These are phyloP conservation scores for Agelas oroides DNA, from an alignment of 37 sponge, comb jelly and placozoan genomes.

Conservation along the genomic window DNA sequence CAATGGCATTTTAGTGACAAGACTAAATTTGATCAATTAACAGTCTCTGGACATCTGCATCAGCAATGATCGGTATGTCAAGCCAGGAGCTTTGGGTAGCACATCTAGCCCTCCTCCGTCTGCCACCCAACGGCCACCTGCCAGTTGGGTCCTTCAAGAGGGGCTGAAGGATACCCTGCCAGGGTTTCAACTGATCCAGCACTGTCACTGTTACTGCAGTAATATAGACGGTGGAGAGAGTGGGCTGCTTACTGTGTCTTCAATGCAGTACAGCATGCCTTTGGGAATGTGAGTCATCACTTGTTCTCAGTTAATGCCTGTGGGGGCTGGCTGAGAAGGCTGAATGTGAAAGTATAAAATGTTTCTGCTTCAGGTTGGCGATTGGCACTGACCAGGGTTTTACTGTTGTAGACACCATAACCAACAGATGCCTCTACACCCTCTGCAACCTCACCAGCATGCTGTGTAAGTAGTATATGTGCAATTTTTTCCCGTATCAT, in stretches of 20 bases:
- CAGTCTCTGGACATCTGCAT: slow-evolving; percentile 35
- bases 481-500: too few relatives aligned
- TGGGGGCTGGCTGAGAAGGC: too few relatives aligned
- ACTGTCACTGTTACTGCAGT: slow-evolving; percentile 30
- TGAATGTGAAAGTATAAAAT: too few relatives aligned
- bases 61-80: slow-evolving; percentile 18
- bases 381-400: slow-evolving; percentile 54
- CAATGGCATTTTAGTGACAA: too few relatives aligned
- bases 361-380: slow-evolving; percentile 26
- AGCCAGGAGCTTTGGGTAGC: neutral
- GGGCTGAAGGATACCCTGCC: neutral
- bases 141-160: slow-evolving; percentile 6
- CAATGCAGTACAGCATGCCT: slow-evolving; percentile 36
- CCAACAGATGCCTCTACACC: slow-evolving; percentile 37
- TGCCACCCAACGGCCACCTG: too few relatives aligned
- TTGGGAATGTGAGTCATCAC: slow-evolving; percentile 45
- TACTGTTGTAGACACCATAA: slow-evolving; percentile 25
- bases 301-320: too few relatives aligned
- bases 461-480: slow-evolving; percentile 45
- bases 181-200: slow-evolving; percentile 50
- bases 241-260: neutral
- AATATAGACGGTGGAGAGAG: neutral
- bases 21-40: too few relatives aligned
- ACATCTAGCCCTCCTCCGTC: too few relatives aligned
- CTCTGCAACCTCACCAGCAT: slow-evolving; percentile 51